Base-by-base conservation (phyloP, 2,113 vertebrate species). In the Miniopterus natalensis region DNA sequence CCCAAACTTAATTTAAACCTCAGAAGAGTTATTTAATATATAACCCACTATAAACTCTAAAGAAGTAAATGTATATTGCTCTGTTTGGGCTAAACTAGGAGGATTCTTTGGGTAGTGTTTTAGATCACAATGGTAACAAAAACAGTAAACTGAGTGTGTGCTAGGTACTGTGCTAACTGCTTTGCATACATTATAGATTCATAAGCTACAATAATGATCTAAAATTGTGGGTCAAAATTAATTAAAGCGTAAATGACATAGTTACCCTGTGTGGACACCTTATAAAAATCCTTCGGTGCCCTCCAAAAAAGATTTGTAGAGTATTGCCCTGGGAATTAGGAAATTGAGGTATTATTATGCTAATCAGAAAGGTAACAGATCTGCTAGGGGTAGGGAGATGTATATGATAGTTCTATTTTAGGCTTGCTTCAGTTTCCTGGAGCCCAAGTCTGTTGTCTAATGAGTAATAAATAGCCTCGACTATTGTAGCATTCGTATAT, bases 1-100 rank as follows among this genome's bases (percentile, higher is more conserved):
- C 23, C 57, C 40, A 95, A 71, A 87, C 87, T 91, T 77, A 96
- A 80, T 85, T 93, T 95, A 93, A 91, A 88, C 15, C 20, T 95
- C 53, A 65, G 91, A 94, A 66, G 65, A 20, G 40, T 71, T 94
- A 71, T 73, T 91, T 92, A 49, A 59, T 77, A 74, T 91, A 18
- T 85, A 63, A 73, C 27, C 36, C 40, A 77, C 6, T 91, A 8
- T 95, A 95, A 93, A 89, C 31, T 86, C 89, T 31, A 78, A 3
- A 92, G 45, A 84, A 65, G 23, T 59, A 94, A 89, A 70, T 57
- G 27, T 61, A 61, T 85, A 25, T 85, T 59, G 15, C 49, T 81
- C 74, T 92, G 13, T 88, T 92, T 92, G 51, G 49, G 29, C 42
- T 55, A 63, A 75, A 8, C 21, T n/a, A 75, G 36, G 63, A 45